A percentile compares a stretch with the other conserved stretches of the same genome.
Conservation (phyloP, 2,797 vertebrate species). For the Acipenser oxyrinchus region DNA sequence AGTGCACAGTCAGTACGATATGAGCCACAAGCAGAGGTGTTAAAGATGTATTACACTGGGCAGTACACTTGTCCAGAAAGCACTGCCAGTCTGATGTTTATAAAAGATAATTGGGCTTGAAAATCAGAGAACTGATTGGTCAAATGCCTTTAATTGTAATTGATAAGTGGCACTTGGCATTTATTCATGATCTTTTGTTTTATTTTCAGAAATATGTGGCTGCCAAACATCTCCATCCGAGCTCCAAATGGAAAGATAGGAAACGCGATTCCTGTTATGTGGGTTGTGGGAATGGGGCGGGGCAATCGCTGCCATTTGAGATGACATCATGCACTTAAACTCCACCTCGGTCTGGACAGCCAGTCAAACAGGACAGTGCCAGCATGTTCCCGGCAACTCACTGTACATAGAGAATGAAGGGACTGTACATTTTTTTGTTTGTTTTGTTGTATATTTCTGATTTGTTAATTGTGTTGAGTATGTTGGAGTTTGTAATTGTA, state of each 20-base stretch:
- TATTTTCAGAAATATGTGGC: not conserved
- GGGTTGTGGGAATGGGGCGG: not conserved
- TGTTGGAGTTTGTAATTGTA: conserved; percentile 75
- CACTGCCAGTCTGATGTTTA: not conserved
- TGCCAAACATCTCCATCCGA: not conserved
- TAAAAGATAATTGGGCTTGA: not conserved
- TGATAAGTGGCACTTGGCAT: not conserved
- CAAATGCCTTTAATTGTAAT: not conserved
- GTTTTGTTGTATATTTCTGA: conserved; percentile 61
- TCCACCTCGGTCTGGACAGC: conserved; percentile 12
- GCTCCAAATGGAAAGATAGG: not conserved
- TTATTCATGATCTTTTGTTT: not conserved
- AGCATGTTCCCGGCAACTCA: conserved; percentile 30
- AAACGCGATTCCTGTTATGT: not conserved
- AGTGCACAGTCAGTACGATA: not conserved
- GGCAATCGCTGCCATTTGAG: not conserved
- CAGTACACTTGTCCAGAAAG: not conserved
- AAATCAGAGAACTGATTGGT: too few species aligned
- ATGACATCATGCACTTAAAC: not conserved
- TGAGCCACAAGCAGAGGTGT: too few species aligned
- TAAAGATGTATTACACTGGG: not conserved
- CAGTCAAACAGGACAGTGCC: conserved; percentile 19
- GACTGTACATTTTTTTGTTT: conserved; percentile 22
- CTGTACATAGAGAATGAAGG: conserved; percentile 30
- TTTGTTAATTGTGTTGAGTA: conserved; percentile 73